phyloP scores from a whole-genome alignment of 2,888 invertebrate species.

The Maniola hyperantus region DNA sequence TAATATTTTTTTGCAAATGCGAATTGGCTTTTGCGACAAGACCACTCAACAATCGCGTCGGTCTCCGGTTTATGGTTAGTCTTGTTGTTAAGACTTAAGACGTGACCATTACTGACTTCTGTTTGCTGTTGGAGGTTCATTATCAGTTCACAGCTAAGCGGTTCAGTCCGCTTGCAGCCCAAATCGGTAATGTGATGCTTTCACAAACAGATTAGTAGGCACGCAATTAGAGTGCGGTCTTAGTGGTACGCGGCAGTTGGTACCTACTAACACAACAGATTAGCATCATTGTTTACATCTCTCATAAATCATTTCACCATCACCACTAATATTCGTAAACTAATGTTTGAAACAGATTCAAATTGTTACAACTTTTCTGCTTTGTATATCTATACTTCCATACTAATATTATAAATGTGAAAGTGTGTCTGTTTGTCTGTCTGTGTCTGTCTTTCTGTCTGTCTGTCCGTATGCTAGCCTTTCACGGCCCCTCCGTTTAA shows the following conservation, averaged over 20 bases:
- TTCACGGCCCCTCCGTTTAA: too few relatives aligned
- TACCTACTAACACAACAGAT: constrained; percentile 74
- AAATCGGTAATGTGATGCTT: constrained; percentile 60
- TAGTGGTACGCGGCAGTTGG: constrained; percentile 59
- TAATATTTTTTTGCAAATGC: too few relatives aligned
- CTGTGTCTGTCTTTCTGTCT: too few relatives aligned
- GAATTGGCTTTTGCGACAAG: background rate
- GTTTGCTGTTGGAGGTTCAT: constrained; percentile 14
- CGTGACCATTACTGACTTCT: constrained; percentile 12
- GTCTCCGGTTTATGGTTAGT: background rate
- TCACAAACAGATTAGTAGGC: constrained; percentile 76
- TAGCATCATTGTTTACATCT: constrained; percentile 70
- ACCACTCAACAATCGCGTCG: too few relatives aligned
- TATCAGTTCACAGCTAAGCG: constrained; percentile 22
- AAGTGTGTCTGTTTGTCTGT: too few relatives aligned
- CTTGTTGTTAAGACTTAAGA: constrained; percentile 24
- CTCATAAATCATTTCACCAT: constrained; percentile 7
- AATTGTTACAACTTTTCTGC: background rate
- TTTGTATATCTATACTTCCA: background rate
- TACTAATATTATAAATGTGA: too few relatives aligned
- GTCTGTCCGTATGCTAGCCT: too few relatives aligned
- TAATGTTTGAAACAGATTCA: background rate
- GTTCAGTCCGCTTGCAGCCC: constrained; percentile 33
- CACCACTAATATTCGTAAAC: background rate
- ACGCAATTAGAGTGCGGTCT: constrained; percentile 75